Conservation (phyloP, 2,888 invertebrate species). For the Drosophila pullipes region DNA sequence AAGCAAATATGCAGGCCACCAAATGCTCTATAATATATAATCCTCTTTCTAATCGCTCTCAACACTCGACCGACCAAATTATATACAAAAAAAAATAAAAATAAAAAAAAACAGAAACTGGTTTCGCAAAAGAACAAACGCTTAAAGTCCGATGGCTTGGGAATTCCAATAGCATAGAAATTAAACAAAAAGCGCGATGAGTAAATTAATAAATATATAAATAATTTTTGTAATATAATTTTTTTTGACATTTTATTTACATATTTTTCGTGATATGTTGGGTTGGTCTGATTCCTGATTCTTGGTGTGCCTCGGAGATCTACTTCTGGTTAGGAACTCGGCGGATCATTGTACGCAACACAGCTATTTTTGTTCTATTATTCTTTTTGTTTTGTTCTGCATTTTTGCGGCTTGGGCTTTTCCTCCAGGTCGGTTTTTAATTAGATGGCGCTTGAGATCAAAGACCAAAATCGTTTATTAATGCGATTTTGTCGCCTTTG, state of each 20-base stretch:
- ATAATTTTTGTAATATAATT: slow-evolving; percentile 38
- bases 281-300: background rate
- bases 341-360: slow-evolving; percentile 65
- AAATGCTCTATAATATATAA: slow-evolving; percentile 36
- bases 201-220: slow-evolving; percentile 38
- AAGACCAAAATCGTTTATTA: slow-evolving; percentile 50
- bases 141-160: slow-evolving; percentile 18
- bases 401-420: slow-evolving; percentile 51
- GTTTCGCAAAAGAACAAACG: slow-evolving; percentile 75
- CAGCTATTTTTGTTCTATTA: slow-evolving; percentile 12
- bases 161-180: slow-evolving; percentile 58
- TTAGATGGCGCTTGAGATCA: slow-evolving; percentile 52
- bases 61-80: too few relatives aligned
- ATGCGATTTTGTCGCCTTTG: slow-evolving; percentile 68
- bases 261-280: slow-evolving; percentile 33
- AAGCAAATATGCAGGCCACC: slow-evolving; percentile 21
- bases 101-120: slow-evolving; percentile 36
- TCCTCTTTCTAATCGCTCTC: slow-evolving; percentile 18
- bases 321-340: slow-evolving; percentile 18
- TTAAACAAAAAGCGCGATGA: slow-evolving; percentile 51
- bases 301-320: background rate
- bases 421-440: slow-evolving; percentile 28
- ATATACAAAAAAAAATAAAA: too few relatives aligned
- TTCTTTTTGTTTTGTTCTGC: slow-evolving; percentile 43
- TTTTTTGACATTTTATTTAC: slow-evolving; percentile 13